Percentiles rank a stretch among this genome's conserved stretches.
These are phyloP conservation scores for Drosophila kohkoa DNA, from an alignment of 1,140 invertebrate species.

Conservation along the genomic window DNA sequence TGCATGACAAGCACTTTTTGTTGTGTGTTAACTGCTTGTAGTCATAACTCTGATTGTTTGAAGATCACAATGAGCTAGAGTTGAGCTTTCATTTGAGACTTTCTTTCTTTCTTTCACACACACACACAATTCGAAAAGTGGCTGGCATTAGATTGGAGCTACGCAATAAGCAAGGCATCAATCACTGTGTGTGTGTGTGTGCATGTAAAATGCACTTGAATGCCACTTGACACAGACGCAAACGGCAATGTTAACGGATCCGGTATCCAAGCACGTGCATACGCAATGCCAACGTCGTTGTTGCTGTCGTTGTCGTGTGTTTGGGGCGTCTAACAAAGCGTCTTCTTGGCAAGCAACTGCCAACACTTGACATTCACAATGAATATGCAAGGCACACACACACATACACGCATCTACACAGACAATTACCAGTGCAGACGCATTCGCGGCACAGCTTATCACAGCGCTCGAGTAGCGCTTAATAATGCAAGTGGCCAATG, in stretches of 20 bases:
- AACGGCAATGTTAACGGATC: slow-evolving; percentile 51
- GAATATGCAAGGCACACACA: slow-evolving; percentile 58
- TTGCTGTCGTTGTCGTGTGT: slow-evolving; percentile 14
- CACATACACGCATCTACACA: slow-evolving; percentile 21
- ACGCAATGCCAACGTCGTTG: slow-evolving; percentile 13
- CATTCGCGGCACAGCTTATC: slow-evolving; percentile 66
- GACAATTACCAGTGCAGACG: slow-evolving; percentile 21
- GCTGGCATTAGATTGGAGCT: slow-evolving; percentile 6
- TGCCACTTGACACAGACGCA: slow-evolving; percentile 73
- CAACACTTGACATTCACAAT: slow-evolving; percentile 81
- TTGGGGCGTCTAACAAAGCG: slow-evolving; percentile 67
- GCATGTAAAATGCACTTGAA: slow-evolving; percentile 79
- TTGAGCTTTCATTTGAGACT: slow-evolving; percentile 23
- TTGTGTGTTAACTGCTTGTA: neutral
- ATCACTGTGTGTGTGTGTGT: slow-evolving; percentile 66
- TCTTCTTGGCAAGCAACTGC: slow-evolving; percentile 71
- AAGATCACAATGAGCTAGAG: slow-evolving; percentile 1
- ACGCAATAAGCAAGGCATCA: slow-evolving; percentile 64
- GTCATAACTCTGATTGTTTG: slow-evolving; percentile 11
- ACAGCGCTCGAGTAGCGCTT: slow-evolving; percentile 59
- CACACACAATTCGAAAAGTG: slow-evolving; percentile 1
- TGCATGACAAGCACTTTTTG: slow-evolving; percentile 1
- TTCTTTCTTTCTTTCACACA: slow-evolving; percentile 36
- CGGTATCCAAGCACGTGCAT: slow-evolving; percentile 25
- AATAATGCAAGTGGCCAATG: slow-evolving; percentile 79